Evolutionary conservation across 2,888 invertebrate genomes (phyloP).

Genomic region (Nipponacmea schrenckii): DNA sequence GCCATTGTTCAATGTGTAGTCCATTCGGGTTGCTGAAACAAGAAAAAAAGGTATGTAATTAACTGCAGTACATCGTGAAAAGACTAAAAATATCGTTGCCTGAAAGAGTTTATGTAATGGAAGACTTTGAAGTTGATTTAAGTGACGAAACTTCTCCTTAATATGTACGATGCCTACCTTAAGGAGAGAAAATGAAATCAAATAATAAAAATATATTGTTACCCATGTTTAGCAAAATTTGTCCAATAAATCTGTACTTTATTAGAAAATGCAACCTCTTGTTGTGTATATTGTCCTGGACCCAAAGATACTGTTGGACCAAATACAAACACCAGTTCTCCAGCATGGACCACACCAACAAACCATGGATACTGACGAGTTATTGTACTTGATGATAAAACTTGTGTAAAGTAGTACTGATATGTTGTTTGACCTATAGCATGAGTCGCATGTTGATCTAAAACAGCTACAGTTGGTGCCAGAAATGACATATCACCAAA

Average conservation of each 20-base stretch:
- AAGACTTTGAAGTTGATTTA: no score
- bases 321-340: slow-evolving; percentile 25
- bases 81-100: no score
- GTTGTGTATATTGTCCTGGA: not conserved
- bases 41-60: no score
- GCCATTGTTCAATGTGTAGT: not conserved
- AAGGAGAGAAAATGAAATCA: no score
- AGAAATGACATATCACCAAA: slow-evolving; percentile 32
- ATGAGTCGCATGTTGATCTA: slow-evolving; percentile 13
- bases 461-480: slow-evolving; percentile 21
- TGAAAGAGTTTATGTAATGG: no score
- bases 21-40: not conserved
- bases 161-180: no score
- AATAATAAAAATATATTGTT: slow-evolving; percentile 37
- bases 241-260: slow-evolving; percentile 93
- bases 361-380: slow-evolving; percentile 16
- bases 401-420: slow-evolving; percentile 27
- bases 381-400: not conserved
- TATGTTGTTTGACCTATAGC: slow-evolving; percentile 13
- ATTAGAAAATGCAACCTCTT: slow-evolving; percentile 82
- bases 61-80: no score
- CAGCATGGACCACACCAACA: slow-evolving; percentile 23
- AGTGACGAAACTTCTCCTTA: no score
- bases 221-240: slow-evolving; percentile 94
- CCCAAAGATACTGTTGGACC: slow-evolving; percentile 65